Evolutionary conservation across 2,113 vertebrate species (phyloP), one percentile per base, ranked within the genome.

Genomic region (Bostrychus sinensis): DNA sequence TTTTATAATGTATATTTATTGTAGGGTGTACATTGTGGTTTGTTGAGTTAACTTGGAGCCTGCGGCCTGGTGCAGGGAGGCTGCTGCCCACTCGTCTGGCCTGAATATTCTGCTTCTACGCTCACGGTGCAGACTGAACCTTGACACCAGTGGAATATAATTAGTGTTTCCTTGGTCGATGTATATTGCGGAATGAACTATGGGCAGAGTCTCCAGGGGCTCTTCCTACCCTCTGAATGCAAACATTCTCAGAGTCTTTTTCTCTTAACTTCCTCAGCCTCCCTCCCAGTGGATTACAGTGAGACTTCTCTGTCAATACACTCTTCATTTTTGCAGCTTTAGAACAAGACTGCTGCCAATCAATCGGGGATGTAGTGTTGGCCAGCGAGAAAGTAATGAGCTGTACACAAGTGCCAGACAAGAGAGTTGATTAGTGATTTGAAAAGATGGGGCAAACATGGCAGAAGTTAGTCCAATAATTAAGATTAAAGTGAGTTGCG

Each of bases 361-460:
- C 78, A 75, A 80, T 80, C 4, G 20, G 22, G 73, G 45, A 32
- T 75, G 58, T 32, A 38, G 19, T 42, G 58, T 60, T 55, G 70
- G 70, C 71, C 75, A 73, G 36, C 0, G n/a, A 74, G 65, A 61
- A 78, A 62, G 42, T 75, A 68, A 78, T 80, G 76, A 84, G 75
- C 46, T 75, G 22, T 48, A 42, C 72, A 66, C 30, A 68, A 61
- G 64, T 75, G 68, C 64, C 48, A 43, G 65, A 83, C 74, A 71
- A 66, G 77, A 60, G 69, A 72, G 62, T 63, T 83, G 69, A 88
- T 88, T 80, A 78, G 68, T 69, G 22, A 78, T 82, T 81, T 75
- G 72, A 80, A 76, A 54, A 56, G 46, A 64, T 17, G 28, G 59
- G 37, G 32, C 56, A 54, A 46, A 51, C 72, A 73, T 65, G 60